Base-by-base conservation (phyloP, 2,888 invertebrate species). In the Athalia rosae region DNA sequence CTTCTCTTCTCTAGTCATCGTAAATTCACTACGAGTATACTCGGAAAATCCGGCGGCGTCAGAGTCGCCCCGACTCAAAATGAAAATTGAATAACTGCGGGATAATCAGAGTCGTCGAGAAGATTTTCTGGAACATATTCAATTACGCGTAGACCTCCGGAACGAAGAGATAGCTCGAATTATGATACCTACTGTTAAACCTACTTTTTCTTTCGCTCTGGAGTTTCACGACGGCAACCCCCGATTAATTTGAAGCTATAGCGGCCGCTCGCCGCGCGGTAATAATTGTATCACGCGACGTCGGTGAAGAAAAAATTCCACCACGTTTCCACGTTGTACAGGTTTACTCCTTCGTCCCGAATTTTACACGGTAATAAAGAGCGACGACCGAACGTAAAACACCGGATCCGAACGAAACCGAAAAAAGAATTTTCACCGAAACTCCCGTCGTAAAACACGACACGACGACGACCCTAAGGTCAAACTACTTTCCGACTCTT, bases 211-310 rank as follows among this genome's bases (percentile, higher is more conserved):
- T 28, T 28, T 28, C 28, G 28, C 28, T 28, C 28, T 2, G 28
- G 28, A 28, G 28, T 28, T 28, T 28, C 28, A 28, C 28, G 28
- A 28, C 28, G 28, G 0, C 28, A 28, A 28, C 15, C 61, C 8
- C 7, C 43, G 13, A 53, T 67, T 53, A 67, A 67, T 67, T 58
- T 71, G 4, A 6, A 56, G 41, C 45, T 71, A 47, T 15, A 71
- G 7, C 11, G n/a, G 6, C 53, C n/a, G n/a, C 11, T 11, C 53
- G 6, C n/a, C 53, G 53, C 53, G 7, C 45, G 43, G 58, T 71
- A 71, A 71, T 71, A 71, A 71, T 71, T 56, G 69, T 28, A 28
- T 69, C 69, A 69, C 69, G 69, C 69, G 69, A 71, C 58, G 58
- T 45, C 45, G 11, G n/a, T n/a, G n/a, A n/a, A 56, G 41, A 58